Conservation (phyloP, 1,140 invertebrate genomes). For the Meloidogyne chitwoodi region DNA sequence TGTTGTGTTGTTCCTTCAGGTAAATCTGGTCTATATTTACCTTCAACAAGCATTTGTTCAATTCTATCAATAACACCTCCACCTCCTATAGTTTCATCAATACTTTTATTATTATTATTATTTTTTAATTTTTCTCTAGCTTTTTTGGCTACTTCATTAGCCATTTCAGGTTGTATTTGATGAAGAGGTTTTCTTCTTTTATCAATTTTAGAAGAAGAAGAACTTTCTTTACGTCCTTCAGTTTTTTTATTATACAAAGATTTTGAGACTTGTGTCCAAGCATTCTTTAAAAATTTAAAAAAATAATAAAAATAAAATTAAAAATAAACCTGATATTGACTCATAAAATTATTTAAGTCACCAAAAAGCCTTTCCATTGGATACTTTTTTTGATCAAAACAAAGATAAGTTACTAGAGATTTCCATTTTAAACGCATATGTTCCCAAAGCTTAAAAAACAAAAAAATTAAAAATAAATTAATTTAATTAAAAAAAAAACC, state of each 20-base stretch:
- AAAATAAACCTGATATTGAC: conserved; percentile 34
- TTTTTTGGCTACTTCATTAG: conserved; percentile 24
- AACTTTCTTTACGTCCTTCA: background rate
- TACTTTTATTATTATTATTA: background rate
- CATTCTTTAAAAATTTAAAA: conserved; percentile 21
- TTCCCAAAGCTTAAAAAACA: conserved; percentile 19
- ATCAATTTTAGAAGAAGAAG: background rate
- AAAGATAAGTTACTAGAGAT: conserved; percentile 30
- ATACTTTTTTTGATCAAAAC: conserved; percentile 43
- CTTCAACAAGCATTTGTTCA: conserved; percentile 31
- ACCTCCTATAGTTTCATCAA: background rate
- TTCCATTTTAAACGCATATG: conserved; percentile 38
- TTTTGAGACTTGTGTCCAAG: conserved; percentile 21
- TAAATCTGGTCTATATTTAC: conserved; percentile 11
- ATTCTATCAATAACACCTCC: conserved; percentile 35
- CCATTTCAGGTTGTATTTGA: conserved; percentile 19
- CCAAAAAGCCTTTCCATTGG: conserved; percentile 37
- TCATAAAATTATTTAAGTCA: conserved; percentile 26
- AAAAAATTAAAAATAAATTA: background rate
- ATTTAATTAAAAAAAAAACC: background rate
- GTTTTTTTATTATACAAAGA: background rate
- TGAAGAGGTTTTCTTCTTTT: conserved; percentile 16
- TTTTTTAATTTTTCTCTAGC: conserved; percentile 1
- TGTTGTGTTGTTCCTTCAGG: conserved; percentile 4
- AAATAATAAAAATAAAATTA: conserved; percentile 1